Conservation (phyloP, 2,797 vertebrate species). For the Sarcoramphus papa region DNA sequence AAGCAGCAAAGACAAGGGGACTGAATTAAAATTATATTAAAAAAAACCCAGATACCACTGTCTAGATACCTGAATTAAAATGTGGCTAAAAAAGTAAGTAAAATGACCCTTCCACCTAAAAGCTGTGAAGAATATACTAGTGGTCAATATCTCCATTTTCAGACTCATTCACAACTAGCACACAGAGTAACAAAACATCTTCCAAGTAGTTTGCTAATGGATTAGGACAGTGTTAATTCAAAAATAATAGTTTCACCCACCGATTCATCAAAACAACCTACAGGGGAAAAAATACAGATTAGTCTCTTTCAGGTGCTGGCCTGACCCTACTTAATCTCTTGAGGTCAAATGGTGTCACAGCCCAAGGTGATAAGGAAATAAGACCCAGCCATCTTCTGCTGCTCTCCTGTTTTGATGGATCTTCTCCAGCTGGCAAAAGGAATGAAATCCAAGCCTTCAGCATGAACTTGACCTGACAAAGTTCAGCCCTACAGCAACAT, state of each 20-base stretch:
- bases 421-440: conserved; percentile 21
- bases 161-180: background rate
- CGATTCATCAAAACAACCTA: background rate
- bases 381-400: background rate
- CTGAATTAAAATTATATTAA: background rate
- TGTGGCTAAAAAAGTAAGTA: background rate
- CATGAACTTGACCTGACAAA: background rate
- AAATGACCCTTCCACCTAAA: background rate
- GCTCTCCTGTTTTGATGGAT: background rate
- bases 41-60: background rate
- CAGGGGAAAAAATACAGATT: background rate
- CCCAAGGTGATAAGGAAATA: conserved; percentile 9
- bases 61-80: background rate
- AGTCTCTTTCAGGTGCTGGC: background rate
- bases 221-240: background rate
- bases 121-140: background rate
- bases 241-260: background rate
- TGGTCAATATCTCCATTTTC: background rate
- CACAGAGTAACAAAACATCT: background rate
- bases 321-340: background rate
- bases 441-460: conserved; percentile 30
- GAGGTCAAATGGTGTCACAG: background rate
- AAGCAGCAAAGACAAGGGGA: background rate
- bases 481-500: background rate
- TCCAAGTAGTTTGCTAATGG: background rate